Evolutionary conservation across 2,888 invertebrate genomes (phyloP).

Genomic region (Arctia plantaginis): DNA sequence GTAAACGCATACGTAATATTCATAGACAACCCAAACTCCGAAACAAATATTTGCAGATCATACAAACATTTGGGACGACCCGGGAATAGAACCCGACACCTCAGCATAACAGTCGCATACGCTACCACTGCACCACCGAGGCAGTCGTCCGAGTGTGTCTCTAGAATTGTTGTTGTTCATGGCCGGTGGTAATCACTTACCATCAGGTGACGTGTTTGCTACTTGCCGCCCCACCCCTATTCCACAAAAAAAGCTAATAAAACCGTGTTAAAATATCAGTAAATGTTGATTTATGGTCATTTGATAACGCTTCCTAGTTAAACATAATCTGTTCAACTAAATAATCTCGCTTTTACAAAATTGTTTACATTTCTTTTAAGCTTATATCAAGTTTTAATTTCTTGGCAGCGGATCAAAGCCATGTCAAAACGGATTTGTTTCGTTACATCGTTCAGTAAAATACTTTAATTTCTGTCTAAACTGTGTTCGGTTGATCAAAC

Average conservation of each 20-base stretch:
- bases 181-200: too few species aligned
- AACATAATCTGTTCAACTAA: not conserved
- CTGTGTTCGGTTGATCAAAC: constrained; percentile 7
- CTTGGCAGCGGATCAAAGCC: constrained; percentile 49
- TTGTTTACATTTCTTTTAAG: constrained; percentile 5
- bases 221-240: too few species aligned
- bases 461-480: constrained; percentile 9
- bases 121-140: too few species aligned
- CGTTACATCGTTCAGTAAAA: constrained; percentile 13
- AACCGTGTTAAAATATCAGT: not conserved
- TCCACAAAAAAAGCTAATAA: not conserved
- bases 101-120: too few species aligned
- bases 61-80: too few species aligned
- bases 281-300: not conserved
- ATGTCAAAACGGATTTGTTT: constrained; percentile 15
- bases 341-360: not conserved
- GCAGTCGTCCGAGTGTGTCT: too few species aligned
- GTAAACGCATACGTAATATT: too few species aligned
- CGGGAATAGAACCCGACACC: too few species aligned
- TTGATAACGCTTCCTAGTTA: not conserved
- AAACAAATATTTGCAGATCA: too few species aligned
- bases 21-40: too few species aligned
- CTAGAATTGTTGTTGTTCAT: too few species aligned
- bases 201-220: too few species aligned
- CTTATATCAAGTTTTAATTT: constrained; percentile 15